phyloP scores from a whole-genome alignment of 2,888 invertebrate genomes.

The Andrena camellia region DNA sequence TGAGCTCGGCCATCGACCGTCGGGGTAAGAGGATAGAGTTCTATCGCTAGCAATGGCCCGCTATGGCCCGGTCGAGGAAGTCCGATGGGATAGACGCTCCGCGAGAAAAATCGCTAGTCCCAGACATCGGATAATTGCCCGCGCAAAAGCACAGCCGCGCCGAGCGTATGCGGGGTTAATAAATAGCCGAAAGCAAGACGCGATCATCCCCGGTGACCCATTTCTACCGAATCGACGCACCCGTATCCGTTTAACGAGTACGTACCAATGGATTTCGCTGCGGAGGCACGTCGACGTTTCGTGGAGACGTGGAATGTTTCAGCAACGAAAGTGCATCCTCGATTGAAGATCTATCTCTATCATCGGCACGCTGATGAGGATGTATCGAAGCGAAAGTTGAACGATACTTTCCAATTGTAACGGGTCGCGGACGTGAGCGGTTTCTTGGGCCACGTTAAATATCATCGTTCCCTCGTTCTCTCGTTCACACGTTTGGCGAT shows the following conservation, averaged over 20 bases:
- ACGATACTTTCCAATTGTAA: neutral
- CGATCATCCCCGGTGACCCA: neutral
- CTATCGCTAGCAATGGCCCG: neutral
- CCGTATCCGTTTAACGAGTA: neutral
- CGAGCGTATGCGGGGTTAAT: neutral
- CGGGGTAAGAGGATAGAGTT: neutral
- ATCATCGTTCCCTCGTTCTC: conserved; percentile 10
- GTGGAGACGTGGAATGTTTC: neutral
- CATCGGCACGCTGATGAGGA: no score
- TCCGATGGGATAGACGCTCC: neutral
- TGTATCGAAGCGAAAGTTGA: conserved; percentile 1
- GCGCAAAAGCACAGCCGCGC: no score
- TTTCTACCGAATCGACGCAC: conserved; percentile 1
- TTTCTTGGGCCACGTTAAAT: conserved; percentile 37
- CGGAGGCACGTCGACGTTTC: neutral
- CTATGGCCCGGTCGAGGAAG: neutral
- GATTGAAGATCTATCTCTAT: no score
- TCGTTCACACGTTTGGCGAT: neutral
- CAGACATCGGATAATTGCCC: no score
- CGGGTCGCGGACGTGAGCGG: conserved; percentile 23
- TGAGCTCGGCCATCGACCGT: neutral
- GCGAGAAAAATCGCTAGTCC: no score
- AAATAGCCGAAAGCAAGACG: neutral
- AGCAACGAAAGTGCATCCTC: neutral
- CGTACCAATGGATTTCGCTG: conserved; percentile 3